Evolutionary conservation across 2,113 vertebrate genomes (phyloP).

Genomic region (Litocranius walleri): DNA sequence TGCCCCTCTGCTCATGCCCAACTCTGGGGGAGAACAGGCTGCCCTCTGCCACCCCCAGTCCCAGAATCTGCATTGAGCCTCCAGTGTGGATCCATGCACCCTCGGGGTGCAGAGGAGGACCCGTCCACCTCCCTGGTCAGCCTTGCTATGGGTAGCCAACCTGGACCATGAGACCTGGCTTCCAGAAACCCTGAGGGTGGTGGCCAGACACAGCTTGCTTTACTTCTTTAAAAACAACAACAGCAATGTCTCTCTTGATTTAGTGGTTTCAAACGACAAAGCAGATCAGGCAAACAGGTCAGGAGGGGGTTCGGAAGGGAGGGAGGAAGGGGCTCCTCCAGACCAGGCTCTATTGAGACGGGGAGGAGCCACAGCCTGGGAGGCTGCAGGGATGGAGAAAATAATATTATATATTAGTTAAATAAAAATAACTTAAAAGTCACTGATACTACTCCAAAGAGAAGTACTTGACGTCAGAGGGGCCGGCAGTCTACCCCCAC

Average conservation of each 20-base stretch:
- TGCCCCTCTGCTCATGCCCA: not conserved
- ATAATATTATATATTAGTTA: slow-evolving; percentile 71
- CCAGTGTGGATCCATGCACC: not conserved
- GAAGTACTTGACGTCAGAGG: slow-evolving; percentile 46
- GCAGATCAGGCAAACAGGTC: slow-evolving; percentile 42
- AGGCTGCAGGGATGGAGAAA: not conserved
- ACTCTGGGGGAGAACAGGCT: not conserved
- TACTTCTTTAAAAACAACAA: slow-evolving; percentile 30
- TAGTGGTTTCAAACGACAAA: slow-evolving; percentile 80
- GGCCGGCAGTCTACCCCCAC: not conserved
- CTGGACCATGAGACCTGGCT: not conserved
- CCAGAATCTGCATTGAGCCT: not conserved
- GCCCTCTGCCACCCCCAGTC: not conserved
- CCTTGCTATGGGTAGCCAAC: not conserved
- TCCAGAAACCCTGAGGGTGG: not conserved
- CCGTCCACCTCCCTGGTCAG: not conserved
- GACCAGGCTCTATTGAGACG: not conserved
- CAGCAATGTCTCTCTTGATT: slow-evolving; percentile 37
- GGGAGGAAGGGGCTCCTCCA: not conserved
- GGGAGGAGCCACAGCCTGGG: not conserved
- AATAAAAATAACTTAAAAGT: slow-evolving; percentile 74
- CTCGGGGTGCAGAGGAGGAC: not conserved
- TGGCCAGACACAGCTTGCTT: not conserved
- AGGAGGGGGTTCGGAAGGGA: not conserved
- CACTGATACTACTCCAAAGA: slow-evolving; percentile 56